Base-by-base conservation (phyloP, 2,113 vertebrate species). In the Ageneiosus marmoratus region DNA sequence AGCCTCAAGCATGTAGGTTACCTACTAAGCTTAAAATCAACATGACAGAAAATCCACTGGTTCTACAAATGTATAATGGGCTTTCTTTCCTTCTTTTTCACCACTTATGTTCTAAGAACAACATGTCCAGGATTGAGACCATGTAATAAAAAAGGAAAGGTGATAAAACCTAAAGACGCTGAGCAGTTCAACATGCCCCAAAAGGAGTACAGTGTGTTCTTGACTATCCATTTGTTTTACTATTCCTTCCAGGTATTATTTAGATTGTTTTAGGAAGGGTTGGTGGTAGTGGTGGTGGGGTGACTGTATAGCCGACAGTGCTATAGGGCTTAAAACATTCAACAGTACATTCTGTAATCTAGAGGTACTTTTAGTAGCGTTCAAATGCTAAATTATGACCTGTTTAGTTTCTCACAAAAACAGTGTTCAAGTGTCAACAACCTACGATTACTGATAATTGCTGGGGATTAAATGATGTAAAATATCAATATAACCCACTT, bases 171-270 rank as follows among this genome's bases (percentile, higher is more conserved):
- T 32, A 70, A 83, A 80, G 58, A 20, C 65, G 16, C 67, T 27
- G 51, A 69, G 79, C 46, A 65, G 50, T 41, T 74, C 27, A 27
- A 55, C 56, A 79, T 29, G 12, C 80, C 69, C 27, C 8, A 2
- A 79, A 79, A 84, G 18, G 11, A 73, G 80, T 32, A 82, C 80
- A 67, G 20, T 6, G 1, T 69, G 86, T 87, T 82, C 76, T 76
- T 10, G 13, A 82, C 44, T 65, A 44, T 32, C n/a, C 32, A 32
- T 60, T 70, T 79, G 53, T 62, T 60, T 80, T 50, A 22, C 29
- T 32, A 27, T 16, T n/a, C 20, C 22, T 20, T 50, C 51, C 34
- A 4, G 8, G n/a, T 48, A 62, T 46, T 74, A 32, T 41, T 70
- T 10, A 70, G 16, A 50, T 73, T 44, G 37, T 81, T 81, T 81